phyloP scores from a whole-genome alignment of 2,888 invertebrate species.

The Campoplex nolae region DNA sequence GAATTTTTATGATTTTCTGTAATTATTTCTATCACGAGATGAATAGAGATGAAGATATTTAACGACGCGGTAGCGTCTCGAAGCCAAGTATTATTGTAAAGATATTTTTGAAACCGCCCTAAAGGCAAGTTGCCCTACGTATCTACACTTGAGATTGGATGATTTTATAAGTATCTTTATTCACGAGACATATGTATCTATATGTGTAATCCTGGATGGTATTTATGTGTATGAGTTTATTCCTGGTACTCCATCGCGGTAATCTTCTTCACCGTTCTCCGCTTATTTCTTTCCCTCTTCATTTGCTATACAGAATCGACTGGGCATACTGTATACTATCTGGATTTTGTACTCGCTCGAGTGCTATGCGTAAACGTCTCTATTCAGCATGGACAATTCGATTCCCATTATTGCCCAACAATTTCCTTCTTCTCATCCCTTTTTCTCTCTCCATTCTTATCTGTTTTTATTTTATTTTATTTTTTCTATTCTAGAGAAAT shows the following conservation, averaged over 20 bases:
- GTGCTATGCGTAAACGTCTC: conserved; percentile 60
- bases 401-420: conserved; percentile 59
- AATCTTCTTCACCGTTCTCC: conserved; percentile 59
- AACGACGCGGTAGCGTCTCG: no score
- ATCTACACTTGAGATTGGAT: no score
- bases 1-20: no score
- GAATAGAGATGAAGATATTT: no score
- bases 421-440: background rate
- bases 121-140: no score
- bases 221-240: conserved; percentile 22
- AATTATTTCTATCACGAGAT: no score
- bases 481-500: background rate
- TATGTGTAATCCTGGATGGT: conserved; percentile 3
- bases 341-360: conserved; percentile 54
- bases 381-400: conserved; percentile 61
- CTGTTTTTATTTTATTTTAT: no score
- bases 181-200: background rate
- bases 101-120: no score
- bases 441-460: conserved; percentile 6
- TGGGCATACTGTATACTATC: conserved; percentile 43
- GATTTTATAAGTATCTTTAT: no score
- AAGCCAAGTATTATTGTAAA: no score
- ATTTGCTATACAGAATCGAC: background rate
- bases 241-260: conserved; percentile 52
- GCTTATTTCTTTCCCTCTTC: conserved; percentile 41